These are phyloP conservation scores for Pseudoips prasinana DNA, from an alignment of 2,888 invertebrate genomes.

Conservation along the genomic window DNA sequence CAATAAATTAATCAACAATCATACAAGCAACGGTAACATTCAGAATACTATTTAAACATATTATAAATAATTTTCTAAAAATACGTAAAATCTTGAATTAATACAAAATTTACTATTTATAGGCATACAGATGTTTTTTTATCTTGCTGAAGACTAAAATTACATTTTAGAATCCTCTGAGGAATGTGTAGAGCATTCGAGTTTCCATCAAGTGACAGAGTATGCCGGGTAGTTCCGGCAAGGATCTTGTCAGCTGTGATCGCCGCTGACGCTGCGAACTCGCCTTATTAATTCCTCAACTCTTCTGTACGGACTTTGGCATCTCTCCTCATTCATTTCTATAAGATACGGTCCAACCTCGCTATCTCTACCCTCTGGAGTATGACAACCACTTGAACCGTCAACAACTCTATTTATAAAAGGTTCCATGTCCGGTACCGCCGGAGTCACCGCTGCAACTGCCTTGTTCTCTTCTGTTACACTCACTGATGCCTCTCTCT, in stretches of 20 bases:
- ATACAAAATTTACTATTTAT: background rate
- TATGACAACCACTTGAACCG: slow-evolving; percentile 61
- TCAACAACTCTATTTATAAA: slow-evolving; percentile 58
- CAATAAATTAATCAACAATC: slow-evolving; percentile 18
- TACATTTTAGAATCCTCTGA: too few species aligned
- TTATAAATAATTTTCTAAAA: slow-evolving; percentile 4
- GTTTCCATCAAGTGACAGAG: slow-evolving; percentile 35
- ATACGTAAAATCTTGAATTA: slow-evolving; percentile 5
- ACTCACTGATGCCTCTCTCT: slow-evolving; percentile 61
- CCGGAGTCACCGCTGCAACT: slow-evolving; percentile 34
- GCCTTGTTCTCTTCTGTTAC: slow-evolving; percentile 46
- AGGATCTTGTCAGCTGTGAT: slow-evolving; percentile 76
- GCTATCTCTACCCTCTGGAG: slow-evolving; percentile 64
- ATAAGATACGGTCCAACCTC: slow-evolving; percentile 68
- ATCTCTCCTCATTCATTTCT: slow-evolving; percentile 54
- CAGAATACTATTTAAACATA: slow-evolving; percentile 11
- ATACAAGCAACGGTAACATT: slow-evolving; percentile 17
- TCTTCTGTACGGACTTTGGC: slow-evolving; percentile 70
- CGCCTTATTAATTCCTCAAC: slow-evolving; percentile 70
- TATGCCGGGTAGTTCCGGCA: slow-evolving; percentile 67
- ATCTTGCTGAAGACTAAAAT: too few species aligned
- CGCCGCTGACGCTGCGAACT: slow-evolving; percentile 64
- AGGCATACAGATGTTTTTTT: too few species aligned
- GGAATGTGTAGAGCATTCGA: too few species aligned
- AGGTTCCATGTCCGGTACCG: slow-evolving; percentile 62